A percentile compares a stretch with the other conserved stretches of the same genome.
These are phyloP conservation scores for Paedocypris sp. DNA, from an alignment of 2,113 vertebrate species.

Conservation along the genomic window DNA sequence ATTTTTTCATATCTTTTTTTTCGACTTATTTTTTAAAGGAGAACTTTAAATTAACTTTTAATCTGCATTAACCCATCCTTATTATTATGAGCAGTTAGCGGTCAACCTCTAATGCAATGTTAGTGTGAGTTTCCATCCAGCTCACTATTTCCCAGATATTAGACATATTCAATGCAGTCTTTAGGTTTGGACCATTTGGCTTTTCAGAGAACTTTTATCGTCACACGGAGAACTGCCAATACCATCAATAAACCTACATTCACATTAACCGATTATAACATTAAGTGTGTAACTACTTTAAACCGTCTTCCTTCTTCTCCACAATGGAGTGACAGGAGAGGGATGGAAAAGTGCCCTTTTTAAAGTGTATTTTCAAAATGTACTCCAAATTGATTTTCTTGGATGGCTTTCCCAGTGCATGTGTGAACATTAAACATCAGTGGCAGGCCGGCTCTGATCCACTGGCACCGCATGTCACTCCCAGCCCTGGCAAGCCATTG, in stretches of 20 bases:
- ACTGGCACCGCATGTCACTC: constrained; percentile 46
- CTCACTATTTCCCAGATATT: no score
- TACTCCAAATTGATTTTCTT: constrained; percentile 43
- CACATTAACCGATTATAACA: constrained; percentile 43
- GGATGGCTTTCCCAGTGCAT: constrained; percentile 37
- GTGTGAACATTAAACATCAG: constrained; percentile 48
- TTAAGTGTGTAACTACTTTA: constrained; percentile 24
- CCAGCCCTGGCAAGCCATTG: constrained; percentile 36
- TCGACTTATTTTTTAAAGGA: not conserved
- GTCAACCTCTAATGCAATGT: not conserved
- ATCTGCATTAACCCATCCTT: not conserved
- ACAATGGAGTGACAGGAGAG: constrained; percentile 33
- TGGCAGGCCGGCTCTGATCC: constrained; percentile 40
- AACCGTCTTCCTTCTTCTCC: constrained; percentile 31
- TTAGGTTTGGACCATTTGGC: not conserved
- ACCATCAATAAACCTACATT: constrained; percentile 39
- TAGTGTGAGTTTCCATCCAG: not conserved
- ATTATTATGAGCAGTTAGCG: not conserved
- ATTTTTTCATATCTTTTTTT: not conserved
- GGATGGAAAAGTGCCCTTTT: constrained; percentile 34
- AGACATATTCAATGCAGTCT: no score
- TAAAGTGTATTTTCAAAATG: constrained; percentile 17
- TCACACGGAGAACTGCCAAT: constrained; percentile 42
- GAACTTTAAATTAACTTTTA: not conserved
- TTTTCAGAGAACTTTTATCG: constrained; percentile 44